phyloP scores from a whole-genome alignment of 2,113 vertebrate species.

The Apteryx mantelli region DNA sequence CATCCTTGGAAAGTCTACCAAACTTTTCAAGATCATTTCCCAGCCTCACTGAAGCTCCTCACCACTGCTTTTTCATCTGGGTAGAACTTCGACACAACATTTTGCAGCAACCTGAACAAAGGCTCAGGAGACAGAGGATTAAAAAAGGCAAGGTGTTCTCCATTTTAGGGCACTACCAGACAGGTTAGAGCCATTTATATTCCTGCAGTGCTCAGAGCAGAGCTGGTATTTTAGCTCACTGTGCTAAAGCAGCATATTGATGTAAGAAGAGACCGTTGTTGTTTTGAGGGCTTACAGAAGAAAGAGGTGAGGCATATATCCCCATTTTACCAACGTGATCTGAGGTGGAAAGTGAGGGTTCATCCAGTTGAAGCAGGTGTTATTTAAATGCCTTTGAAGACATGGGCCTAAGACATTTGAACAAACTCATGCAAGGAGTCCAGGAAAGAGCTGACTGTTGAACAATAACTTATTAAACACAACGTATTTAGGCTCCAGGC shows the following conservation, averaged over 20 bases:
- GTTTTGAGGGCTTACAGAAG: not conserved
- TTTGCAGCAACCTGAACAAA: not conserved
- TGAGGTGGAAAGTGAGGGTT: not conserved
- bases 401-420: not conserved
- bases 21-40: not conserved
- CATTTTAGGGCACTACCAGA: not conserved
- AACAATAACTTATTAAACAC: not conserved
- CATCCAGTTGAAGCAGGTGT: not conserved
- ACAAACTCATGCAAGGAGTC: not conserved
- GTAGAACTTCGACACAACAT: not conserved
- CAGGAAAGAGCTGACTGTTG: not conserved
- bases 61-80: rapidly evolving
- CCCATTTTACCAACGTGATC: not conserved
- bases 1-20: not conserved
- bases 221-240: not conserved
- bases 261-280: not conserved
- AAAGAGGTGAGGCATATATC: not conserved
- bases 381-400: not conserved
- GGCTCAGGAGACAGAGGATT: not conserved
- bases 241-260: not conserved
- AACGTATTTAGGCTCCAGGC: not conserved
- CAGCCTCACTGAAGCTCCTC: rapidly evolving
- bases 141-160: not conserved
- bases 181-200: not conserved
- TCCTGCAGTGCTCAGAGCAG: not conserved